Evolutionary conservation across 2,888 invertebrate genomes (phyloP), one percentile per base, ranked within the genome.

Genomic region (Tiliacea citrago): DNA sequence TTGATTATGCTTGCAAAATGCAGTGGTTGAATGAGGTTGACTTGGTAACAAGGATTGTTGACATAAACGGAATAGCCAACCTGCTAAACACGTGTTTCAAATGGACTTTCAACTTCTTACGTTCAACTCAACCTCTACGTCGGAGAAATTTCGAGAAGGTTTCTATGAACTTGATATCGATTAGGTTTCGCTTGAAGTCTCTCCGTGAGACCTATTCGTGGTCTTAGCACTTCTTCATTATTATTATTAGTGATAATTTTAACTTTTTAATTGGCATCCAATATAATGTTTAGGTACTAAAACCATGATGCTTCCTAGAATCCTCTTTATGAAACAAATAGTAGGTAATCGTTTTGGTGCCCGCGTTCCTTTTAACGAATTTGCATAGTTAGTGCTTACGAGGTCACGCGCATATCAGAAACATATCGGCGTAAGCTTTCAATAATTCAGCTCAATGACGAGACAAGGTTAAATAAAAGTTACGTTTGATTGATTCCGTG

Each of bases 391-490:
- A 62, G 58, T 77, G 13, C 10, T 13, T 80, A 82, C 85, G 79
- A 82, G 88, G 87, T 88, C 87, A 86, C 85, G 88, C 76, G 78
- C 77, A 75, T 74, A 68, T 79, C 76, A 70, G 65, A 63, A 62
- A 62, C 42, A 79, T 79, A 79, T 83, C 81, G 74, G 60, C 42
- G 57, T 70, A 83, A 83, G 83, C 81, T 87, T 83, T 83, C 81
- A 79, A 82, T 78, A 78, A 70, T 68, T 69, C 75, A 68, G 57
- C 73, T 67, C 73, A 77, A 77, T 78, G 81, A 81, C 71, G 53
- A 77, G 18, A 61, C 74, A 88, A 89, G 87, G 86, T 82, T 74
- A 83, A 79, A 84, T 86, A 73, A 87, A 88, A 83, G 85, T 84
- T 83, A 73, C 39, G 58, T 78, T 72, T 69, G 72, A 79, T 73